Evolutionary conservation across 2,797 vertebrate genomes (phyloP).

Genomic region (Petrocephalus sullivani): DNA sequence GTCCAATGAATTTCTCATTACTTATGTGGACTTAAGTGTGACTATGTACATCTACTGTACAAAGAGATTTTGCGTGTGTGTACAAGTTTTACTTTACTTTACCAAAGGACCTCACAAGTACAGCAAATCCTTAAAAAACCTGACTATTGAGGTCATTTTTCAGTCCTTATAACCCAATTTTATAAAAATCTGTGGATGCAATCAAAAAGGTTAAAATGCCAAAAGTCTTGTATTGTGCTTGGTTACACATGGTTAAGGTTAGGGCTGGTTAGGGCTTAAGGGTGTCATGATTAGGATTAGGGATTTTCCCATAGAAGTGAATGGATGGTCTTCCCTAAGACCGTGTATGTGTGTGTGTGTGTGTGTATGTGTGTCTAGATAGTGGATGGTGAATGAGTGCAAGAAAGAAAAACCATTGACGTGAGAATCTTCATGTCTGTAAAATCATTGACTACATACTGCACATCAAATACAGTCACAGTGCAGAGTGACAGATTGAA

Average conservation of each 20-base stretch:
- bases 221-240: too few relatives aligned
- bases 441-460: background rate
- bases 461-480: slow-evolving; percentile 6
- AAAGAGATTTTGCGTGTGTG: background rate
- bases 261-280: too few relatives aligned
- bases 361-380: background rate
- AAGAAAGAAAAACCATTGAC: background rate
- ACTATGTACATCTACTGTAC: background rate
- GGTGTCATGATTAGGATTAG: too few relatives aligned
- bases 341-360: background rate
- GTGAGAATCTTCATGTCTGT: background rate
- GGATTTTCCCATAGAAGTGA: too few relatives aligned
- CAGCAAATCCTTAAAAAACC: too few relatives aligned
- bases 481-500: slow-evolving; percentile 37
- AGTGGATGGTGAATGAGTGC: background rate
- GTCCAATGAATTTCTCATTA: background rate
- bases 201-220: too few relatives aligned
- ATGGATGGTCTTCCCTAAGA: too few relatives aligned
- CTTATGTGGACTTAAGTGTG: background rate
- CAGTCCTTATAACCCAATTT: too few relatives aligned
- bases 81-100: background rate
- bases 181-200: too few relatives aligned
- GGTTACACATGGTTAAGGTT: too few relatives aligned
- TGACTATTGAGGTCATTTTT: too few relatives aligned
- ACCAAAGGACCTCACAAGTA: too few relatives aligned